These are phyloP conservation scores for Adrianichthys oophorus DNA, from an alignment of 2,797 vertebrate genomes.

Conservation along the genomic window DNA sequence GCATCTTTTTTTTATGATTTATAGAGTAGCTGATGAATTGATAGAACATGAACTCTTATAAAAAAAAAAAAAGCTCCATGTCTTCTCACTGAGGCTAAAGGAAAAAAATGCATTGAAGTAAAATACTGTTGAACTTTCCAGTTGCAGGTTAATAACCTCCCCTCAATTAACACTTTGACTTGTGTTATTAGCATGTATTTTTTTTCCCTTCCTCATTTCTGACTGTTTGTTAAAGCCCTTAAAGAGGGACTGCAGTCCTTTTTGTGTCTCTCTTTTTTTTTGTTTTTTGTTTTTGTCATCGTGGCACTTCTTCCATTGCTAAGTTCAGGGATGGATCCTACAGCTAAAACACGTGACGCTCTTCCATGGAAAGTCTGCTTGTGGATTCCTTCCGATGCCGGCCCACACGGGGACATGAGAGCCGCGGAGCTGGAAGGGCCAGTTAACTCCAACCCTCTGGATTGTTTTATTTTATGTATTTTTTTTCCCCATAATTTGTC, in stretches of 20 bases:
- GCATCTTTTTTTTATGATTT: constrained; percentile 50
- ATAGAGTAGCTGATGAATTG: constrained; percentile 48
- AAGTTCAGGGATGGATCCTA: constrained; percentile 74
- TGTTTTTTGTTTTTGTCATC: constrained; percentile 36
- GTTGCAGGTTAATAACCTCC: constrained; percentile 51
- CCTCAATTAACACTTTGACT: constrained; percentile 60
- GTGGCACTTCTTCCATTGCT: constrained; percentile 67
- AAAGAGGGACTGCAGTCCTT: constrained; percentile 14
- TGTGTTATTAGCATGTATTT: constrained; percentile 62
- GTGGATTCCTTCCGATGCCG: constrained; percentile 63
- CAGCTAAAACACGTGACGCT: constrained; percentile 72
- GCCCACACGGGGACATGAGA: constrained; percentile 48
- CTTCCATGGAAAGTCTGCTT: constrained; percentile 75
- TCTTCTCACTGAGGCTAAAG: constrained; percentile 38
- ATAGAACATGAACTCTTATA: constrained; percentile 50
- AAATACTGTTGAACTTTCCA: constrained; percentile 45
- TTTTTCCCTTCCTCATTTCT: constrained; percentile 46
- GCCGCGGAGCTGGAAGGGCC: constrained; percentile 34
- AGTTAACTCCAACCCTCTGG: constrained; percentile 21
- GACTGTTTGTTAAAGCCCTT: constrained; percentile 49
- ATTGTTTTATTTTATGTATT: too few relatives aligned
- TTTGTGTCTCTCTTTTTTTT: constrained; percentile 25
- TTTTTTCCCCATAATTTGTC: constrained; percentile 21
- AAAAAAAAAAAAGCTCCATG: constrained; percentile 26
- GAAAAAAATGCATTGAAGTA: constrained; percentile 19